Evolutionary conservation across 2,888 invertebrate genomes (phyloP).

Genomic region (Gymnosoma rotundatum): DNA sequence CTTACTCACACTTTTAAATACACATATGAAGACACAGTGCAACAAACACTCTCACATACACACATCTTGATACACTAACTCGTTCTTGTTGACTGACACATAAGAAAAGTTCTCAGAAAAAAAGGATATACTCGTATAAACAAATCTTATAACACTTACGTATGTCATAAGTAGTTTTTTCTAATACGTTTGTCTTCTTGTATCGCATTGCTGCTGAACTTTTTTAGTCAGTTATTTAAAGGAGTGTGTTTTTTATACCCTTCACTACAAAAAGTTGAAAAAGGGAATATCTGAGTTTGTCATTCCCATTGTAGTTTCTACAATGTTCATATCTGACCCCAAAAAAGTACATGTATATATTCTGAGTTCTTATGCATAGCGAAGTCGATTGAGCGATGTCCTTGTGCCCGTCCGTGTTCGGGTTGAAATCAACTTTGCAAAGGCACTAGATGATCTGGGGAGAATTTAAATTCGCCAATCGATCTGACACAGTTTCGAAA

Average conservation of each 20-base stretch:
- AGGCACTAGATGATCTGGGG: no score
- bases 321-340: no score
- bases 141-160: conserved; percentile 55
- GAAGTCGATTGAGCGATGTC: no score
- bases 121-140: conserved; percentile 53
- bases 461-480: no score
- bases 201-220: not conserved
- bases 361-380: no score
- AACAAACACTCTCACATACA: not conserved
- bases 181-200: not conserved
- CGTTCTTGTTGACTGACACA: conserved; percentile 47
- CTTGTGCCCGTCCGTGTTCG: no score
- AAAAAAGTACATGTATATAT: no score
- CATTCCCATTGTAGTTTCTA: no score
- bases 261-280: no score
- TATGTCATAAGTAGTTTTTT: conserved; percentile 21
- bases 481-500: no score
- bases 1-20: conserved; percentile 42
- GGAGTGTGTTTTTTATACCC: conserved; percentile 2
- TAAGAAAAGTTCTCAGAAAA: conserved; percentile 52
- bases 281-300: no score
- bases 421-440: no score
- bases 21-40: not conserved
- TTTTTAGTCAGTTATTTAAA: not conserved
- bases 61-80: conserved; percentile 2